Evolutionary conservation across 2,113 vertebrate genomes (phyloP).

Genomic region (Sciurus niger): DNA sequence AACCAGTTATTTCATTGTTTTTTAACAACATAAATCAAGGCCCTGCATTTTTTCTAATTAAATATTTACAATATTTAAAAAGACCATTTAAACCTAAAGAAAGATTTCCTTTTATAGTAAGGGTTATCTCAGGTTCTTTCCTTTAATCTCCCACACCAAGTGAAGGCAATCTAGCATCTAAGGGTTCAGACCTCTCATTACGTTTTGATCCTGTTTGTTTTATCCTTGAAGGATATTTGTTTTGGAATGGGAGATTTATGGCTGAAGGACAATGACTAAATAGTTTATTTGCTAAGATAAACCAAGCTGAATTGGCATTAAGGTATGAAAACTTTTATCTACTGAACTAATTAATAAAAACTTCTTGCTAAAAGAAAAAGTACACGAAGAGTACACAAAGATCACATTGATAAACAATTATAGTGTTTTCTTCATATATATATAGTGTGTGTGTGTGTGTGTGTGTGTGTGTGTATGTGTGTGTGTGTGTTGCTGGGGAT

Average conservation of each 20-base stretch:
- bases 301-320: slow-evolving; percentile 61
- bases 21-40: not conserved
- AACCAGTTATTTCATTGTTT: slow-evolving; percentile 33
- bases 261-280: slow-evolving; percentile 76
- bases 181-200: slow-evolving; percentile 47
- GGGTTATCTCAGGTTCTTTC: slow-evolving; percentile 57
- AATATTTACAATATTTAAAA: slow-evolving; percentile 26
- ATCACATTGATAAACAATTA: slow-evolving; percentile 53
- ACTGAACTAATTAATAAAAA: slow-evolving; percentile 71
- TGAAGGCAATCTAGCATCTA: not conserved
- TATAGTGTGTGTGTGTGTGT: too few relatives aligned
- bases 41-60: not conserved
- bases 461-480: too few relatives aligned
- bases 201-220: slow-evolving; percentile 78
- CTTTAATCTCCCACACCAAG: slow-evolving; percentile 59
- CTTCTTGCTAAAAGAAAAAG: slow-evolving; percentile 40
- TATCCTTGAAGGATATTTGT: slow-evolving; percentile 78
- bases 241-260: slow-evolving; percentile 75
- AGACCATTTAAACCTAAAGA: not conserved
- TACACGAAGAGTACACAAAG: not conserved
- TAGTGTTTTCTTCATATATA: not conserved
- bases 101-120: not conserved
- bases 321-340: slow-evolving; percentile 71
- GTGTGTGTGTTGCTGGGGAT: too few relatives aligned
- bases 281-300: slow-evolving; percentile 77